Evolutionary conservation across 2,113 vertebrate genomes (phyloP).

Genomic region (Ariopsis seemanni): DNA sequence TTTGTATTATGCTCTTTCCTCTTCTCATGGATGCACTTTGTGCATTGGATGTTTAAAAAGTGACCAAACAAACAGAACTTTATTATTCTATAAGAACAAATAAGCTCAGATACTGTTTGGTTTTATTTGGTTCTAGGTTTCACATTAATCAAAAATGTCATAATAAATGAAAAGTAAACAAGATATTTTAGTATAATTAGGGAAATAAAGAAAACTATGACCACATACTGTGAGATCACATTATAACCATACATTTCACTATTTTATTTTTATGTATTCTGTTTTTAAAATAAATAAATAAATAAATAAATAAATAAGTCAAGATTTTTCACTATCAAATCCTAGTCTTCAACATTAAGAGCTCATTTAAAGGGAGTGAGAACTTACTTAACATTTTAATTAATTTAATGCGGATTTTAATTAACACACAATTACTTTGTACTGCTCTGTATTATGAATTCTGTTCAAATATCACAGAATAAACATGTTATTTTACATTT

Average conservation of each 20-base stretch:
- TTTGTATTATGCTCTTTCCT: constrained; percentile 30
- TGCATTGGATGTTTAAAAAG: not conserved
- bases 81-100: not conserved
- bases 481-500: not conserved
- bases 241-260: not conserved
- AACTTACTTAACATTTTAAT: too few relatives aligned
- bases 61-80: not conserved
- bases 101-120: not conserved
- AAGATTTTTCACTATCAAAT: too few relatives aligned
- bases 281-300: too few relatives aligned
- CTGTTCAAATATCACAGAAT: too few relatives aligned
- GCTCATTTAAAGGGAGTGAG: not conserved
- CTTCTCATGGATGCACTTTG: not conserved
- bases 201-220: not conserved
- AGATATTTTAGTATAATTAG: not conserved
- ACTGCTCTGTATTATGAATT: too few relatives aligned
- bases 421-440: too few relatives aligned
- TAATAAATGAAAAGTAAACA: not conserved
- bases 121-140: not conserved
- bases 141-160: not conserved
- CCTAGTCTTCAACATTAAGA: too few relatives aligned
- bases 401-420: too few relatives aligned
- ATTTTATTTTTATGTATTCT: too few relatives aligned
- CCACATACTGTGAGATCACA: not conserved
- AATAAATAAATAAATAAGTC: too few relatives aligned